Percentiles rank a stretch among this genome's conserved stretches.
Conservation (phyloP, 2,113 vertebrate genomes). For the Falcunculus frontatus region DNA sequence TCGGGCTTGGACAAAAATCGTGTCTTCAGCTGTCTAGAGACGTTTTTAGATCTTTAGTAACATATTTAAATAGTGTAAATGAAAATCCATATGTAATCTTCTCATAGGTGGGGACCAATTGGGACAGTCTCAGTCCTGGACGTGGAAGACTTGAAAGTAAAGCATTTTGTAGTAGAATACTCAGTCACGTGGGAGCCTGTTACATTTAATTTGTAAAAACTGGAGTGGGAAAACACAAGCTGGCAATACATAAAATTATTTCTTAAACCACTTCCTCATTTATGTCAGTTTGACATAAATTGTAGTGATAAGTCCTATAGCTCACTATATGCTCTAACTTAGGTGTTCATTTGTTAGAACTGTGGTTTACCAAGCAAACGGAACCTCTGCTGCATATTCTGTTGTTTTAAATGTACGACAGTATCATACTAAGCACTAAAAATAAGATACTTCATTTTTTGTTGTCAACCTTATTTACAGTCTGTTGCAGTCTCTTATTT, state of each 20-base stretch:
- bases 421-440: constrained; percentile 63
- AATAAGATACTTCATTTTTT: constrained; percentile 55
- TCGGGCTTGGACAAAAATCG: neutral
- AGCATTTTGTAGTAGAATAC: constrained; percentile 13
- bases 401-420: constrained; percentile 68
- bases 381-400: constrained; percentile 66
- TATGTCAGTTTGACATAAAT: constrained; percentile 67
- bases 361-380: constrained; percentile 68
- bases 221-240: constrained; percentile 63
- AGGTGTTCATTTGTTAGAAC: constrained; percentile 73
- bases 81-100: constrained; percentile 14
- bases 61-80: constrained; percentile 60
- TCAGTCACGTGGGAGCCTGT: constrained; percentile 42
- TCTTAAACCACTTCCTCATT: constrained; percentile 62
- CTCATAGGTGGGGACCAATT: constrained; percentile 15
- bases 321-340: constrained; percentile 59
- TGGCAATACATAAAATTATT: constrained; percentile 64
- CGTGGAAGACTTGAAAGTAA: constrained; percentile 22
- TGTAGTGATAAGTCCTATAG: constrained; percentile 61
- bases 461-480: constrained; percentile 73
- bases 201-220: constrained; percentile 44
- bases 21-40: constrained; percentile 51
- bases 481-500: constrained; percentile 52
- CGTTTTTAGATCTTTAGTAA: constrained; percentile 60
- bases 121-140: constrained; percentile 15